Base-by-base conservation (phyloP, 2,888 invertebrate genomes). In the Ptychoptera albimana region DNA sequence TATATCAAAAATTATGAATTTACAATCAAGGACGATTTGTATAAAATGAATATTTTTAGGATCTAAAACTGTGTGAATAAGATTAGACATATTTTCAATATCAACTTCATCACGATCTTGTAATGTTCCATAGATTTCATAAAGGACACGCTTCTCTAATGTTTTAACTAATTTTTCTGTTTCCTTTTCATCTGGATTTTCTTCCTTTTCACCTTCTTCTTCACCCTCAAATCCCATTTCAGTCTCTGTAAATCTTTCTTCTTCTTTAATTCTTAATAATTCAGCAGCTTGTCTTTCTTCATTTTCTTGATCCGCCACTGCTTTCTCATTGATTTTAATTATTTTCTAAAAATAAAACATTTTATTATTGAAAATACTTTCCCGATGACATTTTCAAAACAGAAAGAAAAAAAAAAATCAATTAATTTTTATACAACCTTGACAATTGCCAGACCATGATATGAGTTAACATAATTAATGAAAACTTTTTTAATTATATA, bases 1-100 rank as follows among this genome's bases (percentile, higher is more conserved):
- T 6, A 49, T 45, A 47, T 53, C 52, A 31, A 47, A 52, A 6
- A 54, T 42, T 9, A 54, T 43, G 1, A 50, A 12, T 2, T 53
- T 49, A 31, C 50, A 52, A 10, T 46, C 31, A 4, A 50, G n/a
- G 13, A 39, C 30, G 8, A 2, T 13, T 12, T 13, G 2, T 8
- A 16, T 1, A 31, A 42, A 39, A 15, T 13, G 31, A n/a, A 14
- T 12, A n/a, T 29, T 30, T 3, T 30, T 9, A 8, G 39, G 12
- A 35, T 30, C 39, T 23, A 39, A 30, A 11, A 30, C 31, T 32
- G 37, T 14, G 35, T 36, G 30, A n/a, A 30, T 23, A 34, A 7
- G 10, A 13, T 15, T 8, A 8, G 37, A 37, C 2, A 30, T 14
- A 1, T 10, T 29, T 16, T 43, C 16, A 2, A 2, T 11, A 13